phyloP scores from a whole-genome alignment of 2,113 vertebrate species.

The Phrynosoma blainvillii region DNA sequence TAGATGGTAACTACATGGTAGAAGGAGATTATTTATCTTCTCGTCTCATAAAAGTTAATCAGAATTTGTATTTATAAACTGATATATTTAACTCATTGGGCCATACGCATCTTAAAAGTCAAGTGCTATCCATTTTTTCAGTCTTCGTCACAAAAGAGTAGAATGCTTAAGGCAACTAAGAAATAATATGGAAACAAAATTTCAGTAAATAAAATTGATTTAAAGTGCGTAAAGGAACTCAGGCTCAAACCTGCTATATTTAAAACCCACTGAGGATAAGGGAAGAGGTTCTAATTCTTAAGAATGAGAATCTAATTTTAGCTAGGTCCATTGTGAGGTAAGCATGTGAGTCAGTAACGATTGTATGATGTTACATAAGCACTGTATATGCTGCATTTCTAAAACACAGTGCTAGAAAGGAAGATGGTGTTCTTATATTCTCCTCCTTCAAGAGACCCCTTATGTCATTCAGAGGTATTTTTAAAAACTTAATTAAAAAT shows the following conservation, averaged over 20 bases:
- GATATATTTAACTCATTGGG: neutral
- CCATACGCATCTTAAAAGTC: neutral
- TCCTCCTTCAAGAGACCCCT: conserved; percentile 51
- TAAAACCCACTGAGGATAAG: conserved; percentile 60
- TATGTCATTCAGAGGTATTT: conserved; percentile 54
- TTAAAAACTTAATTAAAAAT: conserved; percentile 71
- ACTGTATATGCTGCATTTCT: conserved; percentile 60
- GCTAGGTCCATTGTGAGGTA: conserved; percentile 65
- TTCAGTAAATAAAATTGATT: neutral
- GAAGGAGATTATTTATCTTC: neutral
- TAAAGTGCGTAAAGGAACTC: conserved; percentile 14
- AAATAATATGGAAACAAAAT: fast-evolving
- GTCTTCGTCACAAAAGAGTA: neutral
- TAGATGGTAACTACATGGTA: neutral
- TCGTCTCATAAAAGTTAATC: neutral
- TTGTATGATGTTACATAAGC: conserved; percentile 73
- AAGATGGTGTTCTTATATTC: conserved; percentile 58
- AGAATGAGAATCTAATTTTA: conserved; percentile 76
- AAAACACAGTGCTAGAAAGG: conserved; percentile 52
- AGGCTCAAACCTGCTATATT: conserved; percentile 52
- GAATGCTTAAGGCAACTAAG: neutral
- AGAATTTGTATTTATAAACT: neutral
- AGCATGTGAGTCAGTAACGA: conserved; percentile 69
- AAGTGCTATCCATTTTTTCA: neutral
- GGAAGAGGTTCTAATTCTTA: conserved; percentile 62